Percentiles rank a stretch among this genome's conserved stretches.
phyloP scores from a whole-genome alignment of 64 coral and sea anemone species.

The Acropora tenuis region DNA sequence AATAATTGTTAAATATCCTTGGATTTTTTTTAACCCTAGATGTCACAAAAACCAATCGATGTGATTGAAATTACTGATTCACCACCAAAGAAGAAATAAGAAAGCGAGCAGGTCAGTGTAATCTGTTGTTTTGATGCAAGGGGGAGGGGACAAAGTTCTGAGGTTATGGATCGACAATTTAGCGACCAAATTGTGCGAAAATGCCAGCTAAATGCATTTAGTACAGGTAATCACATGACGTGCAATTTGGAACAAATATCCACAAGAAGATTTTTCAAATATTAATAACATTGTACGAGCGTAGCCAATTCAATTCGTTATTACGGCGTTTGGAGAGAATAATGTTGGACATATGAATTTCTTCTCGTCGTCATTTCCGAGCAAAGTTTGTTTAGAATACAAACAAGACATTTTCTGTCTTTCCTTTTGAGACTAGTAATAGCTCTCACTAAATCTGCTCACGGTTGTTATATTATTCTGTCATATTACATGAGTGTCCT shows the following conservation, averaged over 20 bases:
- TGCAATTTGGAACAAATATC: slow-evolving; percentile 11
- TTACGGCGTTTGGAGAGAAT: not conserved
- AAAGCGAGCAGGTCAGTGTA: slow-evolving; percentile 20
- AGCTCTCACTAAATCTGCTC: no score
- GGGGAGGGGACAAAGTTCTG: slow-evolving; percentile 19
- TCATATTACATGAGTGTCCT: not conserved
- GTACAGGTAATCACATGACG: slow-evolving; percentile 11
- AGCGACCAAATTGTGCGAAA: slow-evolving; percentile 11
- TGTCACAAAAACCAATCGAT: no score
- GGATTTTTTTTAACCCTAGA: no score
- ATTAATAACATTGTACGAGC: slow-evolving; percentile 21
- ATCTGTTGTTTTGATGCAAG: slow-evolving; percentile 18
- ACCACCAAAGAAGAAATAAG: slow-evolving; percentile 9
- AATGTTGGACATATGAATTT: slow-evolving; percentile 4
- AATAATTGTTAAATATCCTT: no score
- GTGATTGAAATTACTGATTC: no score
- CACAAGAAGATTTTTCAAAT: slow-evolving; percentile 20
- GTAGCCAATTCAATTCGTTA: slow-evolving; percentile 16
- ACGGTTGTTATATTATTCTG: not conserved
- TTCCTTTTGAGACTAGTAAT: not conserved
- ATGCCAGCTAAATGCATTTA: slow-evolving; percentile 30
- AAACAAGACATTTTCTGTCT: slow-evolving; percentile 24
- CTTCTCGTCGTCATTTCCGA: slow-evolving; percentile 4
- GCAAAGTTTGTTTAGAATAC: slow-evolving; percentile 27
- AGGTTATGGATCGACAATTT: slow-evolving; percentile 7